Conservation (phyloP, 2,113 vertebrate genomes). For the Caranx ignobilis region DNA sequence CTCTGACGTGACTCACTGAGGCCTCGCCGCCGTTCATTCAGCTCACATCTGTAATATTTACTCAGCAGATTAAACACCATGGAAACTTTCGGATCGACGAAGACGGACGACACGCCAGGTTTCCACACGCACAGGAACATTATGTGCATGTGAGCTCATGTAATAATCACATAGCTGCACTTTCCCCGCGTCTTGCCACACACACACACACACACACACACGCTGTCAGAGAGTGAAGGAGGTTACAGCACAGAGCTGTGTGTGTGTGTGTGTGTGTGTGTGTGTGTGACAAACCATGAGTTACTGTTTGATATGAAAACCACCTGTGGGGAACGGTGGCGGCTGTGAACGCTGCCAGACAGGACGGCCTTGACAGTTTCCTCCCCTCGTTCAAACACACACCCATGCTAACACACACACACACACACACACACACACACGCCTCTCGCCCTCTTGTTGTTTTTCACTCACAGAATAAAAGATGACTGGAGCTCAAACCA, state of each 20-base stretch:
- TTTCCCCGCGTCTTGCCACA: not conserved
- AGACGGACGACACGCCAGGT: not conserved
- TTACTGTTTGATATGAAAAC: conserved; percentile 11
- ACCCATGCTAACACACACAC: not conserved
- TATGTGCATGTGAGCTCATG: not conserved
- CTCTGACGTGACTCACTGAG: not conserved
- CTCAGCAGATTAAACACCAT: conserved; percentile 20
- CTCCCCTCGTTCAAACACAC: conserved; percentile 4
- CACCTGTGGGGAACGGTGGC: not conserved
- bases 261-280: not conserved
- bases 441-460: not conserved
- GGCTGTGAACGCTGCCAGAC: conserved; percentile 3
- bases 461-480: not conserved
- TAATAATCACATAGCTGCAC: not conserved
- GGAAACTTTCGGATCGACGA: not conserved
- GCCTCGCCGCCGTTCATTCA: conserved; percentile 3
- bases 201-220: too few relatives aligned
- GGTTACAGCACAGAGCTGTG: too few relatives aligned
- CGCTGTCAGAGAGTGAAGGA: too few relatives aligned
- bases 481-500: too few relatives aligned
- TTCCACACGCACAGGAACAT: not conserved
- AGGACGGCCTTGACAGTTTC: conserved; percentile 18
- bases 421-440: not conserved
- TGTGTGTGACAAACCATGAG: not conserved
- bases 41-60: conserved; percentile 21